These are phyloP conservation scores for Phylloscopus trochiloides DNA, from an alignment of 2,113 vertebrate species.

Conservation along the genomic window DNA sequence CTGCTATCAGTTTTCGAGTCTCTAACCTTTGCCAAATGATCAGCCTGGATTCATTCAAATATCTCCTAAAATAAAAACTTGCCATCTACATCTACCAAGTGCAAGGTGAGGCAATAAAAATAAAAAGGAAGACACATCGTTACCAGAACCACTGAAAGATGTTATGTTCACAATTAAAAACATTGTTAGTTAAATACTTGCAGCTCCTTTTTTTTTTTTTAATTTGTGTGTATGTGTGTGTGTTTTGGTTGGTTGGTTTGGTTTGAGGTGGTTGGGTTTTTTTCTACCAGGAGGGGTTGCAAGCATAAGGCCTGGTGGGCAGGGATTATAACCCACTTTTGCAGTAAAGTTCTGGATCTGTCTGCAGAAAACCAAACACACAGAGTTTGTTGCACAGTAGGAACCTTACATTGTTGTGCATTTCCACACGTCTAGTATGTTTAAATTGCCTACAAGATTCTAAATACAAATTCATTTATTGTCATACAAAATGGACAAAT, in stretches of 20 bases:
- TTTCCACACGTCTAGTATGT: not conserved
- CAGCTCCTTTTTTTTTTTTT: not conserved
- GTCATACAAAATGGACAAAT: not conserved
- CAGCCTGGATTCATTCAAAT: not conserved
- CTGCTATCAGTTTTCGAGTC: not conserved
- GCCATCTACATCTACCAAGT: not conserved
- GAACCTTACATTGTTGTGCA: not conserved
- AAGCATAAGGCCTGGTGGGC: not conserved
- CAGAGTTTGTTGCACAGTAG: not conserved
- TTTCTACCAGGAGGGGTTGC: not conserved
- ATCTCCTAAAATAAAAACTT: not conserved
- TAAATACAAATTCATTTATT: not conserved
- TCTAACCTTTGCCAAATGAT: not conserved
- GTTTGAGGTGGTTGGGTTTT: not conserved
- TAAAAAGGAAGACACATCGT: not conserved
- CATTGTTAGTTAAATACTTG: not conserved
- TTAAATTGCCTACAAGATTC: not conserved
- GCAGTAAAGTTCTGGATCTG: not conserved
- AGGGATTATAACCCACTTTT: not conserved
- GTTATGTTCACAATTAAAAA: not conserved
- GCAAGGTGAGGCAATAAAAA: not conserved
- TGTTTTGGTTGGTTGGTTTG: not conserved
- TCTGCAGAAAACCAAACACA: not conserved
- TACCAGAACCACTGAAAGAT: not conserved
- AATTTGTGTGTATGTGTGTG: rapidly evolving